Conservation (phyloP, 2,888 invertebrate genomes). For the Unio delphinus region DNA sequence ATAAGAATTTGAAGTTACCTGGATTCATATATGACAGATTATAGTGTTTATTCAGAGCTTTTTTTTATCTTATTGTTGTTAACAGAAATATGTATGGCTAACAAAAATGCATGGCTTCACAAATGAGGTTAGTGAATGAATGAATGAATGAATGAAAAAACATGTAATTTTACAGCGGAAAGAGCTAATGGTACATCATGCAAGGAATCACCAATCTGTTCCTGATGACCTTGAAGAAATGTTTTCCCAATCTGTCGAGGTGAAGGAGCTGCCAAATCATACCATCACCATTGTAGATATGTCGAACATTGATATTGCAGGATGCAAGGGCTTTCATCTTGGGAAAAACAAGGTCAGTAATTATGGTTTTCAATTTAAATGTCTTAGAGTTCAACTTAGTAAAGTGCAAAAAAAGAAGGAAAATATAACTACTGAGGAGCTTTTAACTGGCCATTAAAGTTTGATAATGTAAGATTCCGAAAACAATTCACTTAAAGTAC, state of each 20-base stretch:
- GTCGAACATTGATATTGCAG: constrained; percentile 56
- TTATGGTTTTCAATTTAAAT: neutral
- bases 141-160: neutral
- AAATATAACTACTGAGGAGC: no score
- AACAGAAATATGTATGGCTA: no score
- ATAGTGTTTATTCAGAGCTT: no score
- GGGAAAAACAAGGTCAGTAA: constrained; percentile 52
- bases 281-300: constrained; percentile 63
- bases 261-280: constrained; percentile 59
- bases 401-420: no score
- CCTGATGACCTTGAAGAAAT: constrained; percentile 43
- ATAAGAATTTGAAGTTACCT: no score
- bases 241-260: constrained; percentile 25
- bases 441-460: no score
- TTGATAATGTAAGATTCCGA: no score
- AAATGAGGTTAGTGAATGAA: neutral
- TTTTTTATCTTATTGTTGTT: no score
- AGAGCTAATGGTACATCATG: constrained; percentile 35
- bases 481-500: no score
- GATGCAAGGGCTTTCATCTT: constrained; percentile 49
- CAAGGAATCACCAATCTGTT: constrained; percentile 29
- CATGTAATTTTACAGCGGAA: constrained; percentile 33
- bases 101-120: neutral
- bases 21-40: no score
- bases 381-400: no score